These are phyloP conservation scores for Zootoca vivipara DNA, from an alignment of 2,113 vertebrate genomes.

Conservation along the genomic window DNA sequence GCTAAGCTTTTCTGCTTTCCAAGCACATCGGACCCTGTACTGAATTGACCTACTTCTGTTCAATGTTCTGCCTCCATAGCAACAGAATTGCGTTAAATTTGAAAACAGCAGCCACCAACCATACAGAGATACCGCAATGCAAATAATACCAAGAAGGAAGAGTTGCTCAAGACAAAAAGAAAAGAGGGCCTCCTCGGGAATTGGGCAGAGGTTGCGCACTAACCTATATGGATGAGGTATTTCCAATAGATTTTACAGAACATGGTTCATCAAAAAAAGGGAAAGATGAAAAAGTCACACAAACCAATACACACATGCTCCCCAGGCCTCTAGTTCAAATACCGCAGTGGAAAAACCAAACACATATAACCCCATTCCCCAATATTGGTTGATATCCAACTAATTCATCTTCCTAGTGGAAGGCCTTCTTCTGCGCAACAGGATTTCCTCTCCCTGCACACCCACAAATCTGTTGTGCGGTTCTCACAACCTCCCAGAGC, in stretches of 20 bases:
- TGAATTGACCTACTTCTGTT: slow-evolving; percentile 58
- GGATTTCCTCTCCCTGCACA: too few relatives aligned
- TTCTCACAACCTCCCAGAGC: too few relatives aligned
- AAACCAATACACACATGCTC: neutral
- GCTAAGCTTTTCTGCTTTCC: neutral
- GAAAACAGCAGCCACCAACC: slow-evolving; percentile 60
- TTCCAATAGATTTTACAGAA: neutral
- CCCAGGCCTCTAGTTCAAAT: neutral
- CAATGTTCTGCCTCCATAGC: slow-evolving; percentile 57
- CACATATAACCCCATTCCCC: neutral
- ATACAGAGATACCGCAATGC: slow-evolving; percentile 43
- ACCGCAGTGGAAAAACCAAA: neutral
- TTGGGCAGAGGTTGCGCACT: neutral
- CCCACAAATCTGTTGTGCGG: too few relatives aligned
- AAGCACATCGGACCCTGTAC: neutral
- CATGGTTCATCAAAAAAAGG: neutral
- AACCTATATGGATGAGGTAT: neutral
- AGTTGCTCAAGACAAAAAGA: neutral
- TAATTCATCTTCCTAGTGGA: too few relatives aligned
- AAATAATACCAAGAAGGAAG: slow-evolving; percentile 34
- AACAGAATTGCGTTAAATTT: slow-evolving; percentile 60
- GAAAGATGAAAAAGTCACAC: neutral
- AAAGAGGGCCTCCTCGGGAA: neutral
- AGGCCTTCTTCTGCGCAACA: too few relatives aligned
- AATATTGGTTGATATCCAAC: neutral